Percentiles rank a stretch among this genome's conserved stretches.
Evolutionary conservation across 2,888 invertebrate species (phyloP).

Genomic region (Pachycephus smyrnensis): DNA sequence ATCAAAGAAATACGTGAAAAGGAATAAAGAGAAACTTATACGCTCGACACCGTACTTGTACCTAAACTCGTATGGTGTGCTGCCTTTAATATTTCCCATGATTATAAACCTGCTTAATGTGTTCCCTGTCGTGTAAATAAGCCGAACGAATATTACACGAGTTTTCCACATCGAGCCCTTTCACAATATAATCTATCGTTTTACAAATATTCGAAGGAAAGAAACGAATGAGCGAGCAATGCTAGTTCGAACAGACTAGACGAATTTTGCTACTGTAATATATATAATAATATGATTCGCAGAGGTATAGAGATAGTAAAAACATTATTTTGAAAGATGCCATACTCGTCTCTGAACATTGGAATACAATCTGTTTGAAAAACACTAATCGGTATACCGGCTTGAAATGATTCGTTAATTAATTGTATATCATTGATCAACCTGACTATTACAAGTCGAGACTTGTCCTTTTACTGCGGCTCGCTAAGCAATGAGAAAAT

Average conservation of each 20-base stretch:
- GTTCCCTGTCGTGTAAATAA: background rate
- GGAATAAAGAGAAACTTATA: background rate
- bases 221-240: background rate
- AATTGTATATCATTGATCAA: background rate
- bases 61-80: background rate
- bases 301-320: background rate
- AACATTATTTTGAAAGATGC: background rate
- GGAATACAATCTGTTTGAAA: background rate
- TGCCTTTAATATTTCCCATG: background rate
- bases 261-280: background rate
- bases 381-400: background rate
- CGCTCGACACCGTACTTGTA: background rate
- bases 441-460: background rate
- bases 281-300: background rate
- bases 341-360: background rate
- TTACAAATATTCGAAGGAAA: background rate
- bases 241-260: background rate
- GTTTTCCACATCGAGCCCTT: background rate
- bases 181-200: background rate
- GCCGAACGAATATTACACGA: background rate
- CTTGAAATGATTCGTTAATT: background rate
- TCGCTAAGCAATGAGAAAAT: background rate
- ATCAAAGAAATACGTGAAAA: constrained; percentile 12
- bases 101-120: background rate
- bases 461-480: background rate